Conservation (phyloP, 2,888 invertebrate species). For the Morpho achilles region DNA sequence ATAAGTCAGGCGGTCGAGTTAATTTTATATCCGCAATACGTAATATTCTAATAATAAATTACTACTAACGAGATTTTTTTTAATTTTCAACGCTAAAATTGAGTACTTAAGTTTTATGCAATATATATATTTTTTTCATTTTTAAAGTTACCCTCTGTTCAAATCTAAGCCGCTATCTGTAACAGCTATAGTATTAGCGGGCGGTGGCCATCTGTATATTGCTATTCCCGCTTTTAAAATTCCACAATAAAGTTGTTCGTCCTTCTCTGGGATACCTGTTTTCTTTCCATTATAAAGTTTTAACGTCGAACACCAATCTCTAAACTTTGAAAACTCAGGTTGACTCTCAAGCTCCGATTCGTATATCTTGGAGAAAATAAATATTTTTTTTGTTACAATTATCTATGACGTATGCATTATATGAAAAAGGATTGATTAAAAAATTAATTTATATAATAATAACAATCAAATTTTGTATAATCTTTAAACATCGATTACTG, state of each 20-base stretch:
- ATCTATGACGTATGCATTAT: no score
- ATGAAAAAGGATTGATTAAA: no score
- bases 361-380: slow-evolving; percentile 66
- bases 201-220: slow-evolving; percentile 85
- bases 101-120: not conserved
- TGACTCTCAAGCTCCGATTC: slow-evolving; percentile 83
- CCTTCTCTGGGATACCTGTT: slow-evolving; percentile 58
- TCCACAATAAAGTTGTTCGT: slow-evolving; percentile 54
- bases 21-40: no score
- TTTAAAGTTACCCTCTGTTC: slow-evolving; percentile 58
- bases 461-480: no score
- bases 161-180: slow-evolving; percentile 74
- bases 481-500: no score
- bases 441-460: no score
- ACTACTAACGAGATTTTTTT: no score
- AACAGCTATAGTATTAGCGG: slow-evolving; percentile 69
- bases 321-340: slow-evolving; percentile 81
- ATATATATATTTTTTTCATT: not conserved
- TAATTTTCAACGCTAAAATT: no score
- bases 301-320: slow-evolving; percentile 82
- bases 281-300: slow-evolving; percentile 81
- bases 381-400: no score
- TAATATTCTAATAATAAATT: no score
- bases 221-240: slow-evolving; percentile 57
- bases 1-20: no score